Evolutionary conservation across 2,113 vertebrate genomes (phyloP).

Genomic region (Oncorhynchus masou): DNA sequence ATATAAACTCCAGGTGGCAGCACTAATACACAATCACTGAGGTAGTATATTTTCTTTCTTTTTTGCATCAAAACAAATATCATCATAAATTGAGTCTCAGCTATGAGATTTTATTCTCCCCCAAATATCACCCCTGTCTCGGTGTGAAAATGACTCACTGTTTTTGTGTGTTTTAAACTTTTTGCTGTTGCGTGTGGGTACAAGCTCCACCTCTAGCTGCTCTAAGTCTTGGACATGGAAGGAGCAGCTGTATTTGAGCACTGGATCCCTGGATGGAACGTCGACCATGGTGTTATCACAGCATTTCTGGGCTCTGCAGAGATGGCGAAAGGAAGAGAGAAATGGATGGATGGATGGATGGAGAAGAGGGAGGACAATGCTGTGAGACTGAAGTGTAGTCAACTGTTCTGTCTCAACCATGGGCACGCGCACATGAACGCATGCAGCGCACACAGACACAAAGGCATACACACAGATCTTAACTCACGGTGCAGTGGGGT

Average conservation of each 20-base stretch:
- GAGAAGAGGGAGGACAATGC: background rate
- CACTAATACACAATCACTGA: conserved; percentile 2
- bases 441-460: no score
- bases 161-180: conserved; percentile 20
- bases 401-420: no score
- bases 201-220: conserved; percentile 51
- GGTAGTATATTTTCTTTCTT: background rate
- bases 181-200: conserved; percentile 39
- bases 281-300: conserved; percentile 23
- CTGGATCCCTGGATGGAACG: background rate
- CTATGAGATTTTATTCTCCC: background rate
- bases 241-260: conserved; percentile 58
- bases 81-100: no score
- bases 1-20: conserved; percentile 50
- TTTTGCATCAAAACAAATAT: no score
- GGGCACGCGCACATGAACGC: background rate
- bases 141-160: conserved; percentile 53
- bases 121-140: background rate
- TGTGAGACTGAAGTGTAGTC: background rate
- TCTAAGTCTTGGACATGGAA: conserved; percentile 30
- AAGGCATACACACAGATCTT: background rate
- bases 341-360: no score
- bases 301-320: conserved; percentile 36
- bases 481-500: conserved; percentile 33
- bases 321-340: background rate